A percentile compares a stretch with the other conserved stretches of the same genome.
phyloP scores from a whole-genome alignment of 35 echinoderm and acorn worm species.

The Nesometra sesokonis region DNA sequence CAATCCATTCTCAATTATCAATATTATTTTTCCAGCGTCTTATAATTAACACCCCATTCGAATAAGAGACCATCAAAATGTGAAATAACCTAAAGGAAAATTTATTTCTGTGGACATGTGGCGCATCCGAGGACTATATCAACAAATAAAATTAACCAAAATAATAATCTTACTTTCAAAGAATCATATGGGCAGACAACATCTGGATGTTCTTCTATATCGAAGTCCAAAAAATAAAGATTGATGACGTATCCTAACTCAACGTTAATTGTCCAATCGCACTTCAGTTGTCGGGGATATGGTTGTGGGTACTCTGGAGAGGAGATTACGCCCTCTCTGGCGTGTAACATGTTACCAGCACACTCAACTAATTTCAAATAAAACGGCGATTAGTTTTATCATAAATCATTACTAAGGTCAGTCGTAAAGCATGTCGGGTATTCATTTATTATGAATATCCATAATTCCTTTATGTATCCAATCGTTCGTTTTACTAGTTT shows the following conservation, averaged over 20 bases:
- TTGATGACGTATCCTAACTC: conserved; percentile 36
- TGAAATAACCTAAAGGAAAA: background rate
- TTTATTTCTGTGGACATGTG: no score
- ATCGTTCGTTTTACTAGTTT: no score
- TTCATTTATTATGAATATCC: no score
- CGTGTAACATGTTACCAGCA: background rate
- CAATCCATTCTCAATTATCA: no score
- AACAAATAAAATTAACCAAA: background rate
- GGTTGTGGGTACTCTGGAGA: conserved; percentile 19
- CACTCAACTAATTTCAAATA: conserved; percentile 29
- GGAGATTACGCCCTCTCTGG: background rate
- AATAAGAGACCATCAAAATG: background rate
- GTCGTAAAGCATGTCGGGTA: no score
- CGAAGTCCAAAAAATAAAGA: conserved; percentile 30
- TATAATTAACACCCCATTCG: background rate
- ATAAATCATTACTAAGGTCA: no score
- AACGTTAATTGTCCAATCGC: conserved; percentile 43
- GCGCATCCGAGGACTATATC: background rate
- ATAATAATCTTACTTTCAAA: conserved; percentile 14
- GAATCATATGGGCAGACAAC: conserved; percentile 29
- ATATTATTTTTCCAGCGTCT: no score
- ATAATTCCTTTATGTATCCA: no score
- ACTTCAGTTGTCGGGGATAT: conserved; percentile 24
- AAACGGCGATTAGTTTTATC: no score
- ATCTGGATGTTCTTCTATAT: conserved; percentile 40